Base-by-base conservation (phyloP, 1,140 invertebrate species). In the Metopolophium dirhodum region DNA sequence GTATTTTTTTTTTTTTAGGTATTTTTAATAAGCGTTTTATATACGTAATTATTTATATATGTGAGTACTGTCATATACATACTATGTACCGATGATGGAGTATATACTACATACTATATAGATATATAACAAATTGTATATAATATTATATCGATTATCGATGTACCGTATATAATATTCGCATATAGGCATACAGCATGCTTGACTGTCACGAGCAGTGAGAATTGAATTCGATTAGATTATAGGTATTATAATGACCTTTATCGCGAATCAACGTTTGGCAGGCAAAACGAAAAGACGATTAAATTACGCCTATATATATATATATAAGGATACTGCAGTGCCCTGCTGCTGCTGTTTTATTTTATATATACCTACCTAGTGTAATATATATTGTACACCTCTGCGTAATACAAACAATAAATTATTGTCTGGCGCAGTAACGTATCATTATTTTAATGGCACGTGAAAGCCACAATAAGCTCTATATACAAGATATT, bases 381-480 rank as follows among this genome's bases (percentile, higher is more conserved):
- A 45, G 6, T 26, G 8, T 41, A 37, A 82, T 22, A 82, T n/a
- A n/a, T 77, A n/a, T n/a, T n/a, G 35, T 83, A 41, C 82, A 41
- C 37, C 22, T 30, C 57, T 6, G n/a, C 1, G 4, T n/a, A 54
- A 77, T 77, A 41, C 41, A 85, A 41, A 85, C 45, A 85, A 85
- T 85, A 85, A 85, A 85, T 85, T 37, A 41, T 85, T 41, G 83
- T 85, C 41, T 45, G 37, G 2, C 83, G 83, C 23, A 26, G 41
- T 85, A 41, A 41, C 37, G 83, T 83, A 83, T 83, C 82, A 83
- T 83, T 83, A 83, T 83, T 83, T 83, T 83, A 83, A 37, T 83
- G n/a, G 61, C 30, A n/a, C 61, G 61, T 77, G 30, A 77, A 77
- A 77, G 61, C 61, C 61, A 2, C n/a, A 77, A 41, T 41, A 77